Evolutionary conservation across 2,113 vertebrate genomes (phyloP), one percentile per base, ranked within the genome.

Genomic region (Clarias batrachus): DNA sequence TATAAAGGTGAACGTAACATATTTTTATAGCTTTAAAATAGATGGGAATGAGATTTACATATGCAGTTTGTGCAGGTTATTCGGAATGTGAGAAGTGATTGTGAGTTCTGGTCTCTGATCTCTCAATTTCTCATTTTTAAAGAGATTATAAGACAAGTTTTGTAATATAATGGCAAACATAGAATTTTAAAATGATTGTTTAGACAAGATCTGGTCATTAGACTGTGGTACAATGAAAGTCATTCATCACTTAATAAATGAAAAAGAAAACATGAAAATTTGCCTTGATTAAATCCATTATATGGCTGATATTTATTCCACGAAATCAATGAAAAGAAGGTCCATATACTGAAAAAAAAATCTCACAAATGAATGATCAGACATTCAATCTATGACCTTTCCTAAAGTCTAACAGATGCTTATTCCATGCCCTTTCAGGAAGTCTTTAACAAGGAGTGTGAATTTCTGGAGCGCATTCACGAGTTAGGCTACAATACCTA

Each of bases 401-500:
- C 30, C 2, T 23, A 0, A 81, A 41, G 19, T 81, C 78, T 60
- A 33, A 78, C n/a, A 41, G 2, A 8, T 33, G 17, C 48, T 79
- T 65, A 11, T 56, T 71, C 30, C 65, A 37, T 41, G 60, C 30
- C 52, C 37, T 83, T 79, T 73, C 37, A 99, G 98, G 97, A 98
- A 85, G 94, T 71, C 37, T 99, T 98, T 90, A 98, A 93, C 23
- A 91, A 94, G 0, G 98, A 99, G 88, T 99, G 98, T 10, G 97
- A 99, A 93, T 99, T 99, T 0, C 95, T 99, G 92, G 98, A 99
- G 93, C 94, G 98, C 60, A 97, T 99, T 90, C 97, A 98, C 0
- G 98, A 99, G 88, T 76, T 99, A 88, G 98, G 98, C 2, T 99
- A 99, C 86, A 99, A 98, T 92, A 99, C 98, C 0, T 99, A 99